A percentile compares a stretch with the other conserved stretches of the same genome.
These are phyloP conservation scores for Gastrophysa polygoni DNA, from an alignment of 2,888 invertebrate species.

Conservation along the genomic window DNA sequence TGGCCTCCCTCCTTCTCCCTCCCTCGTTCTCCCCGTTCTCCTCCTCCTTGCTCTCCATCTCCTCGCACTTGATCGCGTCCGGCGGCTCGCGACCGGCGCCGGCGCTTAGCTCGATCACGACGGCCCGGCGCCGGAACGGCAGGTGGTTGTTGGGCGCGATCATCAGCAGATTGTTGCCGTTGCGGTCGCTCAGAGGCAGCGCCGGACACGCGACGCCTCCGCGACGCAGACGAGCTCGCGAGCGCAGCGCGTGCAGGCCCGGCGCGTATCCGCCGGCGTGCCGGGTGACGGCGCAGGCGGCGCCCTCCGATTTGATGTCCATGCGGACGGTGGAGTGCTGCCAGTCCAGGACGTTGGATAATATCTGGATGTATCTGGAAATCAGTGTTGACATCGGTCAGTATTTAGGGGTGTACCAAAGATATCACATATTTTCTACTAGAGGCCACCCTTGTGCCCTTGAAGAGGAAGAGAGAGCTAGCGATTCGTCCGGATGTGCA, in stretches of 20 bases:
- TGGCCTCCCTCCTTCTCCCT: conserved; percentile 13
- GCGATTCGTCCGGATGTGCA: no score
- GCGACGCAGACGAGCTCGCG: conserved; percentile 51
- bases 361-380: conserved; percentile 81
- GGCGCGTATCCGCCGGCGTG: conserved; percentile 38
- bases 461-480: no score
- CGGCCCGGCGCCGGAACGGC: conserved; percentile 43
- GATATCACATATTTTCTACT: no score
- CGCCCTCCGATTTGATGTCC: conserved; percentile 63
- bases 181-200: conserved; percentile 62
- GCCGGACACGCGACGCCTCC: conserved; percentile 47
- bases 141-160: conserved; percentile 65
- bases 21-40: conserved; percentile 40
- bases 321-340: conserved; percentile 65
- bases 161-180: conserved; percentile 72
- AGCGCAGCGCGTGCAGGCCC: conserved; percentile 46
- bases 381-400: no score
- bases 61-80: conserved; percentile 47
- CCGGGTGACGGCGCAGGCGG: conserved; percentile 47
- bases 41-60: conserved; percentile 48
- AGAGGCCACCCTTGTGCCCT: no score
- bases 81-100: background rate
- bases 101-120: conserved; percentile 4
- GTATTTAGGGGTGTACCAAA: no score
- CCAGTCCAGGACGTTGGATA: conserved; percentile 89